Evolutionary conservation across 2,113 vertebrate genomes (phyloP), one percentile per base, ranked within the genome.

Genomic region (Ivindomyrus marchei): DNA sequence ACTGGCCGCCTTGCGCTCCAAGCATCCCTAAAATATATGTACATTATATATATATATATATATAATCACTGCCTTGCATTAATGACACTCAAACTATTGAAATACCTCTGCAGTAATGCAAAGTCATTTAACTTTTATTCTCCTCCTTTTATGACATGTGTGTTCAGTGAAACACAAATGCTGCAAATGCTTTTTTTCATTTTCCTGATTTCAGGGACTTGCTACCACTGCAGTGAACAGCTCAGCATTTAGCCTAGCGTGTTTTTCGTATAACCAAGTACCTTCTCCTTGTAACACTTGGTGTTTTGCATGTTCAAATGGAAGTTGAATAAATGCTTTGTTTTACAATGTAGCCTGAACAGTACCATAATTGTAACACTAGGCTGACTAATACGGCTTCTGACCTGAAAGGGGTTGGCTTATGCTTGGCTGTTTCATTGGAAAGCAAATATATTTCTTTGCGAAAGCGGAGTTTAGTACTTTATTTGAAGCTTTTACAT

Each of bases 81-180:
- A 74, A 77, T 47, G 53, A 62, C 36, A 31, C 49, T 21, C 19
- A 46, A 46, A 27, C n/a, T 53, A 19, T 87, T 87, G 56, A 53
- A 39, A 66, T 45, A 88, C 56, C 87, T 88, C 87, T 62, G 36
- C 53, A 39, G 53, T 47, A 11, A 66, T 88, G 56, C 53, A 31
- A 88, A 15, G 19, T 66, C 21, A 89, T 89, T 87, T 70, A 70
- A 31, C 62, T 31, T 87, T 91, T 92, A 47, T 47, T 89, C 17
- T 70, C 56, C 27, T 0, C 58, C 74, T 89, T 92, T 87, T 85
- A 27, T 36, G 45, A 19, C 70, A 52, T 50, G 70, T 1, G 3
- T 46, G 39, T 86, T 80, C 74, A 42, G 74, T 77, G 70, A 77
- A 77, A 36, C 70, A 77, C 70, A 77, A 19, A 77, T 7, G 31